Conservation (phyloP, 1,140 invertebrate genomes). For the Pentalonia nigronervosa region DNA sequence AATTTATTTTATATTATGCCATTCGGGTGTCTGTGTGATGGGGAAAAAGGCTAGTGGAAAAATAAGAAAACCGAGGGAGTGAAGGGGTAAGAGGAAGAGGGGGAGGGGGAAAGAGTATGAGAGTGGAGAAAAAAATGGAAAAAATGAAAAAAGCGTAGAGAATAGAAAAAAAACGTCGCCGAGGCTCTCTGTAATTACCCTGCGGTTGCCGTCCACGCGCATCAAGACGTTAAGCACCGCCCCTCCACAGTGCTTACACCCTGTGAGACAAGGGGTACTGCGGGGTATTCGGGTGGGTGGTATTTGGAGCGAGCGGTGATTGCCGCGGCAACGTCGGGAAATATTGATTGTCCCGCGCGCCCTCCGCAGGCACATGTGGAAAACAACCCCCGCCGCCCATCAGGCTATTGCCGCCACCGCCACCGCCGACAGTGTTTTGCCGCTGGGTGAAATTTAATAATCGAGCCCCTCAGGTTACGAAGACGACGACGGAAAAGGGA, state of each 20-base stretch:
- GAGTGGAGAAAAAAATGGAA: not conserved
- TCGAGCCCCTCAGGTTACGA: conserved; percentile 40
- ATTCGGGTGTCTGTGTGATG: not conserved
- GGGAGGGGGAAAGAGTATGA: not conserved
- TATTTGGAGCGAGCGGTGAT: not conserved
- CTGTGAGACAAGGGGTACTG: not conserved
- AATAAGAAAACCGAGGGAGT: not conserved
- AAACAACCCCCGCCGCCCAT: conserved; percentile 21
- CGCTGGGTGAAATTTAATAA: conserved; percentile 54
- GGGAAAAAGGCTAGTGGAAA: too few relatives aligned
- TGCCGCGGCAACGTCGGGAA: conserved; percentile 56
- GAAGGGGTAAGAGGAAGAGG: not conserved
- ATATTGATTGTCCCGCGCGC: conserved; percentile 50
- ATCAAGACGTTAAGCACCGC: conserved; percentile 50
- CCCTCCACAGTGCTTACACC: not conserved
- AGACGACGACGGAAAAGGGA: not conserved
- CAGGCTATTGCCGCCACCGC: not conserved
- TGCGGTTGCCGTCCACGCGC: conserved; percentile 26
- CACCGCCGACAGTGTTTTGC: conserved; percentile 33
- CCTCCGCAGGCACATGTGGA: conserved; percentile 36
- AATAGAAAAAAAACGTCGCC: conserved; percentile 1
- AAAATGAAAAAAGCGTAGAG: not conserved
- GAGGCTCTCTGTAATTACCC: conserved; percentile 14
- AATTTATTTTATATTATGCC: not conserved
- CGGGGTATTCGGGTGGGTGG: not conserved